phyloP scores from a whole-genome alignment of 2,797 vertebrate genomes.

The Sitta carolinensis region DNA sequence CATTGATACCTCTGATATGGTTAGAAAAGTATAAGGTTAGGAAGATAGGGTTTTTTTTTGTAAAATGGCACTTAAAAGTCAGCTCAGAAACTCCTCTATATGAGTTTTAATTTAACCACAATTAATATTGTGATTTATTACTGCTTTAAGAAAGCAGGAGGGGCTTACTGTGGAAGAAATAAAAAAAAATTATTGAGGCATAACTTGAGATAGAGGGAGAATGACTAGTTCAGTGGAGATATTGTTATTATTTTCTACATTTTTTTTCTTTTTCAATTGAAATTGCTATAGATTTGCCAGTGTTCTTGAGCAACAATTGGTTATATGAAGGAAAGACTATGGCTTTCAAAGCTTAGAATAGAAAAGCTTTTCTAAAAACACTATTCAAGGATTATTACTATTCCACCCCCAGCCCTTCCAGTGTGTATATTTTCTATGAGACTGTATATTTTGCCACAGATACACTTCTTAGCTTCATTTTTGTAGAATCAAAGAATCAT shows the following conservation, averaged over 20 bases:
- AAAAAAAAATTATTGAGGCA: not conserved
- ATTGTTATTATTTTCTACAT: not conserved
- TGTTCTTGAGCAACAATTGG: not conserved
- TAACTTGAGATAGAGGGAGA: not conserved
- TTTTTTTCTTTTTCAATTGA: not conserved
- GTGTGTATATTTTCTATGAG: not conserved
- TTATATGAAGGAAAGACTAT: not conserved
- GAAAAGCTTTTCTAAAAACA: not conserved
- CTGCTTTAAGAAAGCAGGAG: not conserved
- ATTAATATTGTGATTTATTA: not conserved
- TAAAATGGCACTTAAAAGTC: not conserved
- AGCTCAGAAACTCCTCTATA: not conserved
- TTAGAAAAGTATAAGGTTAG: not conserved
- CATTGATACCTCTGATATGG: not conserved
- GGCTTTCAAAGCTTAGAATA: not conserved
- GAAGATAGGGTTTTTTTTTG: not conserved
- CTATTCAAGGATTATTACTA: not conserved
- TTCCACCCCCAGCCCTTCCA: not conserved
- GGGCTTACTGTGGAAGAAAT: not conserved
- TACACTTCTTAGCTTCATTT: rapidly evolving
- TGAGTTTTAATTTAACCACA: not conserved
- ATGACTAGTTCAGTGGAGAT: not conserved
- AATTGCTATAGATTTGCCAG: not conserved
- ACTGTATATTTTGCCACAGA: not conserved
- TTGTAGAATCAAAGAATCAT: not conserved